Conservation (phyloP, 2,888 invertebrate genomes). For the Microctonus aethiopoides region DNA sequence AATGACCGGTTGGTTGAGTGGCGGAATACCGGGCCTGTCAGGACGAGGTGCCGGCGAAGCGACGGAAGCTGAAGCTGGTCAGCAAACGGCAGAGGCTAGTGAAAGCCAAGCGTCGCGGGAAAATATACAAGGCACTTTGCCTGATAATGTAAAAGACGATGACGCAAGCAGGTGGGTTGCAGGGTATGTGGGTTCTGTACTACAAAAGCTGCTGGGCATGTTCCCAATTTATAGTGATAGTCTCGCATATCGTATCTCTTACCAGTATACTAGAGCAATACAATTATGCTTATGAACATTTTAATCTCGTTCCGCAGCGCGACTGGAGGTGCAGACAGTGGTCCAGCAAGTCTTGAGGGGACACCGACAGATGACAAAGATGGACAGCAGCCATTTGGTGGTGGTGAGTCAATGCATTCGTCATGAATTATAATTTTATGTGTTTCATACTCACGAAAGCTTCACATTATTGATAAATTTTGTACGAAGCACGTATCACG, state of each 20-base stretch:
- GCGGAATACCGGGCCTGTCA: conserved; percentile 81
- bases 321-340: conserved; percentile 91
- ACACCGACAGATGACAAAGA: conserved; percentile 85
- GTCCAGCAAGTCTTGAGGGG: conserved; percentile 81
- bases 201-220: conserved; percentile 45
- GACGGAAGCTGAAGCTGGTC: conserved; percentile 68
- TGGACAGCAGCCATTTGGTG: conserved; percentile 77
- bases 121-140: conserved; percentile 65
- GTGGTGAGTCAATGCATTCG: conserved; percentile 70
- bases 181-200: conserved; percentile 54
- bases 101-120: conserved; percentile 53
- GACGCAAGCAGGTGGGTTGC: conserved; percentile 76
- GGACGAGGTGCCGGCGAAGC: conserved; percentile 64
- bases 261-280: not conserved
- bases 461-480: not conserved
- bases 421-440: not conserved
- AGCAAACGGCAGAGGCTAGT: conserved; percentile 66
- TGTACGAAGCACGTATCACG: conserved; percentile 6
- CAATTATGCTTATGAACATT: conserved; percentile 7
- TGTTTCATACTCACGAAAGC: not conserved
- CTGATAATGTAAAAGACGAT: conserved; percentile 75
- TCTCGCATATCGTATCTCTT: conserved; percentile 27
- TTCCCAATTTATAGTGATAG: conserved; percentile 30
- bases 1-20: conserved; percentile 85
- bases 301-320: conserved; percentile 72